Evolutionary conservation across 2,888 invertebrate species (phyloP), one percentile per base, ranked within the genome.

Genomic region (Myathropa florea): DNA sequence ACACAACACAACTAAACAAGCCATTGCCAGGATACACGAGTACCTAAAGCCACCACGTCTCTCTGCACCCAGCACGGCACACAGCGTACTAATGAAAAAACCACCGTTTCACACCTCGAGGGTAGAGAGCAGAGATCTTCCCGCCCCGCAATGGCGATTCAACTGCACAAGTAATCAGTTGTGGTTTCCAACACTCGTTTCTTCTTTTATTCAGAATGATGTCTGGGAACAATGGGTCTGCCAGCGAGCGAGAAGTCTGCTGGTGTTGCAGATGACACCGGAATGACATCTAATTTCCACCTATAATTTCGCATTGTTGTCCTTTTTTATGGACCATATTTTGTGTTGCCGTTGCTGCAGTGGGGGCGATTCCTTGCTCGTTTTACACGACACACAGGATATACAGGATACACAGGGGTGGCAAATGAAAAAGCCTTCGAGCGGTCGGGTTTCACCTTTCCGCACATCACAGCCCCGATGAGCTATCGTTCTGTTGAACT

Each of bases 231-330:
- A 86, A 86, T 86, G 79, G 86, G 83, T 79, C 82, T 82, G 82
- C 82, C 73, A 78, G 75, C 28, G 75, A 78, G 75, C 28, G 70
- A 79, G 65, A 78, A 86, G 70, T 83, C 78, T 83, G 46, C 46
- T 46, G 71, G 86, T 75, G 83, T 86, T 86, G 83, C 70, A 59
- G 75, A 79, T 86, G 86, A 86, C 86, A 86, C 85, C 85, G 86
- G 78, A 71, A 86, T 86, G 86, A 86, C 86, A 86, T 86, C 86
- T 86, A 79, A 86, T 86, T 85, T 86, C 86, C 86, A 86, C 86
- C 82, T 86, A 86, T 82, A 86, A 86, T 79, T 83, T 79, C 61
- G 70, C 86, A 86, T 83, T 86, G 86, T 86, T 86, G 82, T 86
- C n/a, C 61, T 78, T 59, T 80, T 61, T 64, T 67, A 24, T 60